Evolutionary conservation across 2,797 vertebrate species (phyloP).

Genomic region (Lophotriccus pileatus): DNA sequence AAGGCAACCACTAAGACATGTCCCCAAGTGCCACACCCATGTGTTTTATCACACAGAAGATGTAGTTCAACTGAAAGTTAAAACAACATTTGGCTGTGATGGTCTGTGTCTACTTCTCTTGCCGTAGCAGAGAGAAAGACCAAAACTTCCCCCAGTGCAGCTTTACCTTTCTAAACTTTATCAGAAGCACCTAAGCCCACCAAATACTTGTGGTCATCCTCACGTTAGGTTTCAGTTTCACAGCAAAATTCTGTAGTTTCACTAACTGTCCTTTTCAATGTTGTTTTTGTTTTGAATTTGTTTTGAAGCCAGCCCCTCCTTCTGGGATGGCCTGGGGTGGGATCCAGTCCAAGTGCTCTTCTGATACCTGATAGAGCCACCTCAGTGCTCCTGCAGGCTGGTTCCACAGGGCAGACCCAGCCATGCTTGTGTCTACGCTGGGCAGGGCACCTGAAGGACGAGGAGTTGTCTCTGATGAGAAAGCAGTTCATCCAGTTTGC

Average conservation of each 20-base stretch:
- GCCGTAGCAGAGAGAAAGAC: not conserved
- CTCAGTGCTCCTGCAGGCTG: not conserved
- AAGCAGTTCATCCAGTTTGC: conserved; percentile 9
- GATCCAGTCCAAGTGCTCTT: not conserved
- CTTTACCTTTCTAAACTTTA: not conserved
- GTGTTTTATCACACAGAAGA: not conserved
- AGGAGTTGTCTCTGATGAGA: not conserved
- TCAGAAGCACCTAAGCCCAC: not conserved
- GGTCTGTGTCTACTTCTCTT: not conserved
- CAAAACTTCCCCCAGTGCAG: not conserved
- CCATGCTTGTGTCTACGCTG: not conserved
- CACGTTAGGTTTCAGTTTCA: not conserved
- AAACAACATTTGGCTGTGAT: not conserved
- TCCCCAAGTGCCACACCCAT: not conserved
- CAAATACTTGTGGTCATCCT: not conserved
- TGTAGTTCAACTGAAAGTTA: not conserved
- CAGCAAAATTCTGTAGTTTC: not conserved
- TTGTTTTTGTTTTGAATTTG: conserved; percentile 3
- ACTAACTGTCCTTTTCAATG: not conserved
- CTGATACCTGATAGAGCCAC: not conserved
- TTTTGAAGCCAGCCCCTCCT: not conserved
- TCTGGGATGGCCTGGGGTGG: not conserved
- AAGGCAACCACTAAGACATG: not conserved
- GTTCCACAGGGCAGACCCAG: not conserved
- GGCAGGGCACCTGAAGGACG: not conserved